Base-by-base conservation (phyloP, 2,797 vertebrate genomes). In the Acanthornis magna region DNA sequence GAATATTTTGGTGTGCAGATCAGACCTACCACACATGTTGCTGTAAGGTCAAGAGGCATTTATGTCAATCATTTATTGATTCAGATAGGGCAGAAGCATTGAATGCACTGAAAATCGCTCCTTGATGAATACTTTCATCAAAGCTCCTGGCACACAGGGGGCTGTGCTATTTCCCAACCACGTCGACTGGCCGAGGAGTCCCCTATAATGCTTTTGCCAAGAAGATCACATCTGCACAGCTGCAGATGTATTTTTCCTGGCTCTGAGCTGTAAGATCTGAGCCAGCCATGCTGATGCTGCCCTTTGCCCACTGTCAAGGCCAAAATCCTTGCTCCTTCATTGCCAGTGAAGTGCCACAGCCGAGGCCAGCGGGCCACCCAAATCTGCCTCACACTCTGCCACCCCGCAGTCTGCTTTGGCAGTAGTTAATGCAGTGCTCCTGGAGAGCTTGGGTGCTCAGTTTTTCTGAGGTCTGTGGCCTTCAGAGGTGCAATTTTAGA, bases 141-240 rank as follows among this genome's bases (percentile, higher is more conserved):
- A 73, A 84, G 50, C 4, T 45, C 16, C 47, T 25, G n/a, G 40
- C 40, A 61, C 9, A 2, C 0, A 1, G 6, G 0, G 1, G 15
- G 4, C 43, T 50, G 6, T 5, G 4, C 45, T n/a, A 8, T 34
- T 47, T 75, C 27, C 38, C 23, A 82, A 34, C 23, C 4, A 1
- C 10, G 25, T 0, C 38, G 68, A 26, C 27, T 50, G 53, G 2
- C 76, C 25, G 53, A 86, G 32, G 40, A 67, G 13, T 32, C 9
- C 16, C 26, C 30, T 2, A 1, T n/a, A 38, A 58, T 2, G 2
- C 29, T 75, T 58, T 83, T 3, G 3, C 51, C 23, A 32, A 36
- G 60, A 63, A 76, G 20, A 19, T 34, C 42, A 45, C 42, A 36
- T 40, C 45, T 60, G 42, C 54, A 63, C 27, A 45, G 34, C 16